Evolutionary conservation across 2,113 vertebrate genomes (phyloP).

Genomic region (Marmota monax): DNA sequence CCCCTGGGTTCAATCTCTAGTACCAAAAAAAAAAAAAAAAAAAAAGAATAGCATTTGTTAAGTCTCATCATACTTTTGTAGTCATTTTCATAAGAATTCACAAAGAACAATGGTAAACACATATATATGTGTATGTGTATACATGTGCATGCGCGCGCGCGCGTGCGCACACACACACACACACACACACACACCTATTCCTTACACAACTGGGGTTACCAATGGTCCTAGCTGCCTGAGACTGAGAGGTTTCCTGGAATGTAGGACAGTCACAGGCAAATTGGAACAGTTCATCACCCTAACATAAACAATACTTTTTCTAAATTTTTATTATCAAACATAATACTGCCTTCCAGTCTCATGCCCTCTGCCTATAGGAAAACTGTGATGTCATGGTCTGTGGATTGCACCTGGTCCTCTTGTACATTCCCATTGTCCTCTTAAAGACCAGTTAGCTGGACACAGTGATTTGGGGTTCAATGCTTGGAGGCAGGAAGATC

Average conservation of each 20-base stretch:
- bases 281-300: background rate
- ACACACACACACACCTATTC: background rate
- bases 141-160: no score
- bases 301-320: constrained; percentile 25
- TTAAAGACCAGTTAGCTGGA: background rate
- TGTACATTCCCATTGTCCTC: background rate
- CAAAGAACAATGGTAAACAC: constrained; percentile 25
- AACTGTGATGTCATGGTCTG: background rate
- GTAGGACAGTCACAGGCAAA: background rate
- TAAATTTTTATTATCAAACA: constrained; percentile 1
- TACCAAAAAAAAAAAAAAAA: no score
- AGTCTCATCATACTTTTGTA: background rate
- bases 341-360: background rate
- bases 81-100: constrained; percentile 8
- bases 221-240: background rate
- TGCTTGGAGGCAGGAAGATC: no score
- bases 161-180: background rate
- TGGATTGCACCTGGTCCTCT: background rate
- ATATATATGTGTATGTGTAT: no score
- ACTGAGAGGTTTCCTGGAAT: background rate
- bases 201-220: background rate
- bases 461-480: no score
- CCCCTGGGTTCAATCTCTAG: no score
- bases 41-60: background rate
- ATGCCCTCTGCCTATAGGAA: background rate